A percentile compares a stretch with the other conserved stretches of the same genome.
These are phyloP conservation scores for Solenodon paradoxus DNA, from an alignment of 2,113 vertebrate genomes.

Conservation along the genomic window DNA sequence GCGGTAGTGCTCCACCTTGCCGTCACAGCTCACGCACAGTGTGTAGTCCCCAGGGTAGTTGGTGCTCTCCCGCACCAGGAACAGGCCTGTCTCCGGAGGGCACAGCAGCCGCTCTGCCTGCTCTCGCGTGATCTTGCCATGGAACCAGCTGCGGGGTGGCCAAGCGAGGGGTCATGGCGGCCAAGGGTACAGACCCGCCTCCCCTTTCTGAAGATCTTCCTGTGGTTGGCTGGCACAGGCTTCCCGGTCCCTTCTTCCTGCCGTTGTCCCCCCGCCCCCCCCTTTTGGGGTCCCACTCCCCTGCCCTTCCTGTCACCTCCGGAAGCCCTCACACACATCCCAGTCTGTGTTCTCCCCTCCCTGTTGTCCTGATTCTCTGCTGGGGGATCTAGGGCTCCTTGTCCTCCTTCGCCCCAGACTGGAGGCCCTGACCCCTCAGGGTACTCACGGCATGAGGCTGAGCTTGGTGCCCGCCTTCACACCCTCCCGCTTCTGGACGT, in stretches of 20 bases:
- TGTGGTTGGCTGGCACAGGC: background rate
- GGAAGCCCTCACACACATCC: background rate
- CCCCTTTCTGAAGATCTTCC: background rate
- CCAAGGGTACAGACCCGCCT: background rate
- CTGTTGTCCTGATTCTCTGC: background rate
- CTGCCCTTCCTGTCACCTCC: fast-evolving
- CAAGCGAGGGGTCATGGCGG: background rate
- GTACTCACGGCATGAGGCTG: constrained; percentile 98
- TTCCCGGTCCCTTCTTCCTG: background rate
- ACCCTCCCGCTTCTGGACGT: constrained; percentile 96
- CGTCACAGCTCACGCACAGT: constrained; percentile 95
- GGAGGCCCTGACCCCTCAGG: no score
- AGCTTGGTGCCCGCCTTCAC: constrained; percentile 94
- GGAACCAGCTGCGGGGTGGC: constrained; percentile 90
- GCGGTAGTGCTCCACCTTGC: constrained; percentile 98
- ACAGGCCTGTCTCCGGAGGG: constrained; percentile 93
- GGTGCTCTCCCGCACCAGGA: constrained; percentile 97
- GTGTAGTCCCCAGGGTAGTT: constrained; percentile 99
- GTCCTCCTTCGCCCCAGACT: no score
- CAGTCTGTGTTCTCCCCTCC: background rate
- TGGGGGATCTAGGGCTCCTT: background rate
- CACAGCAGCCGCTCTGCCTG: constrained; percentile 91
- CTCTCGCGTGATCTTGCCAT: constrained; percentile 97
- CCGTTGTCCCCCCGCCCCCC: background rate
- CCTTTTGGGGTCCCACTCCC: background rate